Base-by-base conservation (phyloP, 2,888 invertebrate species). In the Thalpophila matura region DNA sequence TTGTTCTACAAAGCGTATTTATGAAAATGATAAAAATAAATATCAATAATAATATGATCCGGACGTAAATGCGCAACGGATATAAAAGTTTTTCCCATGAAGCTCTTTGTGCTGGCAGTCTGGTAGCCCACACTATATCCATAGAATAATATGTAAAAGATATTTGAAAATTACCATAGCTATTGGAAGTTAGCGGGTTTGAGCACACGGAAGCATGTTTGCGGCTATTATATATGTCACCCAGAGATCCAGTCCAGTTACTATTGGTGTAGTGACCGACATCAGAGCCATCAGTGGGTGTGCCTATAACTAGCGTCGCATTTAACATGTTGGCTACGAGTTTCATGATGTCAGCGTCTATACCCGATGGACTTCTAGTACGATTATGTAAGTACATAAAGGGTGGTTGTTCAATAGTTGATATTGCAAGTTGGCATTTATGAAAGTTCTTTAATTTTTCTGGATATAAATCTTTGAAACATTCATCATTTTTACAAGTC, bases 171-270 rank as follows among this genome's bases (percentile, higher is more conserved):
- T 89, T 87, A 14, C 81, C 86, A 76, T 87, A 83, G 74, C 83
- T 86, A 58, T 73, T 51, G 10, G 79, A 65, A 6, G 86, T 86
- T 14, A 91, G 59, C 4, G 91, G 89, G 29, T 82, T 58, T 5
- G 89, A 82, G 62, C 88, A 89, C 37, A 87, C 83, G 2, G 91
- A 88, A 27, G 74, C 77, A 46, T 89, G 83, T 4, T 80, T 86
- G 6, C 69, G 75, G 9, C 65, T 69, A 49, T 89, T 89, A 50
- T 76, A 88, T 9, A 89, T 76, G 14, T 90, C 89, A 1, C 91
- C 91, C 10, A 91, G 72, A 7, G 89, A 87, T 1, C 91, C 91
- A n/a, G 91, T 89, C 91, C 91, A 91, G 65, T 85, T 89, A 29
- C 83, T 81, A 63, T 87, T 74, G 58, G 70, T 60, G 54, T 74